A percentile compares a stretch with the other conserved stretches of the same genome.
Conservation (phyloP, 2,797 vertebrate species). For the Cephalopachus bancanus region DNA sequence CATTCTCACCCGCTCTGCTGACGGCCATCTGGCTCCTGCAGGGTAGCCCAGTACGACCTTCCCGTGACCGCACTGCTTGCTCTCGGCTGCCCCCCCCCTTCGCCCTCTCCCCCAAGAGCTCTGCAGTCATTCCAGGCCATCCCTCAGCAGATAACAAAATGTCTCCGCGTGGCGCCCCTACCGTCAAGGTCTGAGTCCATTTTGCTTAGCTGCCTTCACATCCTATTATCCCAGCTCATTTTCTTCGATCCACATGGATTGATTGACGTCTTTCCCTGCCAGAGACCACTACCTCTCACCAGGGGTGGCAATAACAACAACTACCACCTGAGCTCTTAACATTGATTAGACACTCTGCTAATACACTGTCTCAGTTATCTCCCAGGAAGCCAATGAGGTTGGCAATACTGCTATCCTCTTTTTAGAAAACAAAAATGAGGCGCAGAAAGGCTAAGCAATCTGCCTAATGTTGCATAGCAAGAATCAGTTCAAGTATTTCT, state of each 20-base stretch:
- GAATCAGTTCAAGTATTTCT: not conserved
- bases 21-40: not conserved
- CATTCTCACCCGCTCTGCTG: not conserved
- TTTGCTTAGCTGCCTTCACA: not conserved
- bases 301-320: not conserved
- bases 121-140: not conserved
- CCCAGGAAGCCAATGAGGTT: not conserved
- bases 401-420: not conserved
- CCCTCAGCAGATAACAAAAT: not conserved
- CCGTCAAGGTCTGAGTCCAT: not conserved
- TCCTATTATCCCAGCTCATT: not conserved
- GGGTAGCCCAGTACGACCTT: not conserved
- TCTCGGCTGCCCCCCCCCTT: not conserved
- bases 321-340: not conserved
- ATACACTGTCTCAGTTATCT: not conserved
- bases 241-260: not conserved
- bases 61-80: not conserved
- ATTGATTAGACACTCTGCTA: not conserved
- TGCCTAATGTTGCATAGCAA: not conserved
- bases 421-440: slow-evolving; percentile 53
- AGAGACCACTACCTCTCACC: not conserved
- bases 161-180: too few relatives aligned
- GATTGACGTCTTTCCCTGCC: not conserved
- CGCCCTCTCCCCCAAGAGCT: not conserved
- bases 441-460: slow-evolving; percentile 22